Evolutionary conservation across 1,140 invertebrate genomes (phyloP), one percentile per base, ranked within the genome.

Genomic region (Aphis craccivora): DNA sequence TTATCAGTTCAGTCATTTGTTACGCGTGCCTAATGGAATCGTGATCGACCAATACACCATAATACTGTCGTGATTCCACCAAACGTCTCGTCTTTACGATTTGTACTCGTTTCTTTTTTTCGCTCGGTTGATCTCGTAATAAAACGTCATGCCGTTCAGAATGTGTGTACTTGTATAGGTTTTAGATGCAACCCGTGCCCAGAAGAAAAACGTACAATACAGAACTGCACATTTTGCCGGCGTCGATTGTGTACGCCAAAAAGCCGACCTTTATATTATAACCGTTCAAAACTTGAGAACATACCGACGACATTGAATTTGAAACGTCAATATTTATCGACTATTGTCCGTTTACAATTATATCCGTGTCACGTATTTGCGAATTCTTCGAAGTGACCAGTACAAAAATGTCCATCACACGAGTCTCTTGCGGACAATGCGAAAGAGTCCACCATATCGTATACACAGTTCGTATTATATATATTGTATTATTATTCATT

Each of bases 21-120:
- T 91, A 91, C 60, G 67, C 60, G 90, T 51, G 91, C 48, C 76
- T 92, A 92, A 92, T 92, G 81, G 91, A 92, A 84, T 92, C 91
- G 91, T 92, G 91, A 92, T 92, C 91, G 81, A 84, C 76, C 91
- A 92, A 92, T 40, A 84, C 14, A 84, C 14, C 4, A 30, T 60
- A 76, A 76, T 53, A 53, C 35, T 48, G 88, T 90, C 53, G 88
- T 60, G 88, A 60, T 43, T 30, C 25, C 40, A 84, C 23, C 22
- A 9, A 37, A 8, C 40, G 37, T 84, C 35, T 37, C 48, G 48
- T 89, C 87, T 53, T 37, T 20, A 14, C 23, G 84, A 40, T 11
- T 86, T 48, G 25, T 45, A 86, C n/a, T 88, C 23, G 11, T 53
- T 53, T 87, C 40, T 6, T 76, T 76, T 40, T 45, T 43, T 89